A percentile compares a stretch with the other conserved stretches of the same genome.
Evolutionary conservation across 2,113 vertebrate genomes (phyloP).

Genomic region (Nibea albiflora): DNA sequence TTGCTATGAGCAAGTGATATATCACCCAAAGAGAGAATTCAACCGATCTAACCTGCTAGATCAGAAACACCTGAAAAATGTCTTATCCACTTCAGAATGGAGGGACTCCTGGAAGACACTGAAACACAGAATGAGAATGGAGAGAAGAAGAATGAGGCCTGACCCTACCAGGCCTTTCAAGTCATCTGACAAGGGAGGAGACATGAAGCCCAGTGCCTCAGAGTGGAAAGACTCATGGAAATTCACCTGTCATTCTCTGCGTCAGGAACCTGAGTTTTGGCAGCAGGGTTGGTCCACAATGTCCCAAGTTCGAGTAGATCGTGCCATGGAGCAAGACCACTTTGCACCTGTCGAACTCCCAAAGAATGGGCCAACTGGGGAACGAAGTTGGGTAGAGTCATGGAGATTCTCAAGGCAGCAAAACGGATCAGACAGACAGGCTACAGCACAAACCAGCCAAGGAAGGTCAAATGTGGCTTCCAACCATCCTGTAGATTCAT

Average conservation of each 20-base stretch:
- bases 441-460: not conserved
- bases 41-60: constrained; percentile 21
- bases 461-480: not conserved
- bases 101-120: constrained; percentile 67
- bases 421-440: constrained; percentile 8
- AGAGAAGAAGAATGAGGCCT: constrained; percentile 42
- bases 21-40: constrained; percentile 17
- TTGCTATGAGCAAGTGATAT: constrained; percentile 24
- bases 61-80: constrained; percentile 21
- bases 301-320: constrained; percentile 19
- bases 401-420: constrained; percentile 64
- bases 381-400: constrained; percentile 59
- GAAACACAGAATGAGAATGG: constrained; percentile 58
- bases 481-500: not conserved
- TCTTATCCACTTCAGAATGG: constrained; percentile 46
- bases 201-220: constrained; percentile 10
- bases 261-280: constrained; percentile 65
- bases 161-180: constrained; percentile 26
- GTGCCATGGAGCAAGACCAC: constrained; percentile 29
- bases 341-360: constrained; percentile 26
- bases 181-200: constrained; percentile 11
- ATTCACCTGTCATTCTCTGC: constrained; percentile 21
- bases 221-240: constrained; percentile 71
- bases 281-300: constrained; percentile 64
- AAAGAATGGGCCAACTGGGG: constrained; percentile 51